A percentile compares a stretch with the other conserved stretches of the same genome.
Evolutionary conservation across 2,113 vertebrate species (phyloP).

Genomic region (Heptranchias perlo): DNA sequence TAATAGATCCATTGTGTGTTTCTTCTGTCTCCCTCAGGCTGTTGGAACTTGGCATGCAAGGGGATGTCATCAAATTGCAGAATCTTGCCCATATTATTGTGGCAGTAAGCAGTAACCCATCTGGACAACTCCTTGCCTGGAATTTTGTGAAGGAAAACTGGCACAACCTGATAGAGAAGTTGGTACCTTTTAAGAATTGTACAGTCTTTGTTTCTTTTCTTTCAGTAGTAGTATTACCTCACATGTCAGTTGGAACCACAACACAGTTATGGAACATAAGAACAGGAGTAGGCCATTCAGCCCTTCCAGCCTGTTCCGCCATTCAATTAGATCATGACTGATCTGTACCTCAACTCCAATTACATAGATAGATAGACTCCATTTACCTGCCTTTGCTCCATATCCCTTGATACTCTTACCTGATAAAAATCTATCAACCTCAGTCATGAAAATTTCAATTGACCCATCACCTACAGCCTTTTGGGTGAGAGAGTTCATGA

Average conservation of each 20-base stretch:
- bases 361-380: too few species aligned
- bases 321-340: neutral
- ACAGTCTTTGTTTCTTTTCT: conserved; percentile 34
- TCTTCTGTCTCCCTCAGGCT: conserved; percentile 46
- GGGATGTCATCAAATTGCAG: conserved; percentile 58
- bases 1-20: neutral
- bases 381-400: neutral
- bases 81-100: conserved; percentile 54
- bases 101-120: conserved; percentile 57
- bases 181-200: conserved; percentile 41
- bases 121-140: conserved; percentile 59
- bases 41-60: conserved; percentile 58
- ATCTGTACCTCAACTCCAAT: neutral
- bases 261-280: neutral
- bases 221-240: neutral
- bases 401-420: neutral
- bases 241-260: neutral
- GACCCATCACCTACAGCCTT: neutral
- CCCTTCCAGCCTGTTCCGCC: neutral
- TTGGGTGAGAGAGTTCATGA: neutral
- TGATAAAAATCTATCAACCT: neutral
- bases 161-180: conserved; percentile 60
- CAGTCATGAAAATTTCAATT: neutral
- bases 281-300: neutral
- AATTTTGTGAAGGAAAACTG: conserved; percentile 64